Conservation (phyloP, 2,113 vertebrate genomes). For the Caretta caretta region DNA sequence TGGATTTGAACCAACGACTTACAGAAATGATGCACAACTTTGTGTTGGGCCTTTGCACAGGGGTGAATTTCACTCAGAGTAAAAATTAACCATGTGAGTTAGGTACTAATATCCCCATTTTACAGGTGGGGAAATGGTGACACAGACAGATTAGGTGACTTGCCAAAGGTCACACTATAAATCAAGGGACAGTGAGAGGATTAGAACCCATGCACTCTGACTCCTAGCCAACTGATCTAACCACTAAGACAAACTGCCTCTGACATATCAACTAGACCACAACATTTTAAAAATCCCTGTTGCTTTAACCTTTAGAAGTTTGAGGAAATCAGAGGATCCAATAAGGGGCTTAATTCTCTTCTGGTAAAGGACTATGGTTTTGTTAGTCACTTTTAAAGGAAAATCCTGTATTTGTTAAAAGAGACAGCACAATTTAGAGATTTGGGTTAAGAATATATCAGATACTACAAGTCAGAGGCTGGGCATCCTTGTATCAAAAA, state of each 20-base stretch:
- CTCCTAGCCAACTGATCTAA: slow-evolving; percentile 8
- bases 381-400: slow-evolving; percentile 21
- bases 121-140: background rate
- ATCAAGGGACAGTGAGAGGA: background rate
- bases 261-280: slow-evolving; percentile 34
- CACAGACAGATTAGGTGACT: background rate
- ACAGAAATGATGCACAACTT: background rate
- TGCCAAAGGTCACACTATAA: background rate
- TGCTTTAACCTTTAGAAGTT: slow-evolving; percentile 8
- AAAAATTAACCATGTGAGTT: background rate
- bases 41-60: background rate
- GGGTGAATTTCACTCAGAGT: background rate
- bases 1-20: background rate
- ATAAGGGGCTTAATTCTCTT: slow-evolving; percentile 10
- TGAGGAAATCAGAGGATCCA: slow-evolving; percentile 52
- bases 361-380: slow-evolving; percentile 30
- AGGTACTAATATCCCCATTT: background rate
- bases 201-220: background rate
- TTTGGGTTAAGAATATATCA: slow-evolving; percentile 32
- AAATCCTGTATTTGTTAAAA: background rate
- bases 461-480: background rate
- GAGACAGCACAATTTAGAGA: background rate
- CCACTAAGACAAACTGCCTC: background rate
- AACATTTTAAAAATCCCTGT: slow-evolving; percentile 38
- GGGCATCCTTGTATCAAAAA: background rate